Conservation (phyloP, 64 coral and sea anemone species). For the Astreopora myriophthalma region DNA sequence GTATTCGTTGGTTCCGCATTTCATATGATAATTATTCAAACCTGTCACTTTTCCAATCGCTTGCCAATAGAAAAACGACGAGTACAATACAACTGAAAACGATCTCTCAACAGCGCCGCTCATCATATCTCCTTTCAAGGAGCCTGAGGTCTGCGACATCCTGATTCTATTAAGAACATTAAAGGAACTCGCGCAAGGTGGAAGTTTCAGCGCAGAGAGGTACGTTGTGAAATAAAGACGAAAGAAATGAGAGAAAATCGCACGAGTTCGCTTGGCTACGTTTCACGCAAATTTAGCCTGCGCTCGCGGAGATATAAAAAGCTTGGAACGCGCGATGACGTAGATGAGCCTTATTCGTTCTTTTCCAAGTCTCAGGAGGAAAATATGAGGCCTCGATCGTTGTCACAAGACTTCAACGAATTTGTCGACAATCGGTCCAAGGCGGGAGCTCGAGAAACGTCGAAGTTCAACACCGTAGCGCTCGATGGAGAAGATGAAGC, state of each 20-base stretch:
- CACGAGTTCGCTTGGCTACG: neutral
- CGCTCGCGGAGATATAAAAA: constrained; percentile 25
- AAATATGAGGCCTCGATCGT: neutral
- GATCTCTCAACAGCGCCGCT: neutral
- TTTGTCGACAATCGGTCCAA: neutral
- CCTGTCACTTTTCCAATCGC: constrained; percentile 13
- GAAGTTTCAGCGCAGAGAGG: neutral
- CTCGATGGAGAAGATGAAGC: neutral
- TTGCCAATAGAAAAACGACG: neutral
- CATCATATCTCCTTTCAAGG: neutral
- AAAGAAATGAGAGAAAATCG: neutral
- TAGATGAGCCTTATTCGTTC: neutral
- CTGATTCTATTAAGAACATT: constrained; percentile 14
- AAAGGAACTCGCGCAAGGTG: neutral
- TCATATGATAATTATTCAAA: constrained; percentile 31
- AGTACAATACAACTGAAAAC: neutral
- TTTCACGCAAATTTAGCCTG: constrained; percentile 5
- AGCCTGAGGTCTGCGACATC: neutral
- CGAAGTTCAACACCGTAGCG: neutral
- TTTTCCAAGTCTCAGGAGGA: neutral
- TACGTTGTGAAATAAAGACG: neutral
- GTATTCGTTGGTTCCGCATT: neutral
- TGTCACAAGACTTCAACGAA: neutral
- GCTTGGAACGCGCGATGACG: neutral
- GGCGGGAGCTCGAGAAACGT: neutral